These are phyloP conservation scores for Venturia canescens DNA, from an alignment of 1,140 invertebrate species.

Conservation along the genomic window DNA sequence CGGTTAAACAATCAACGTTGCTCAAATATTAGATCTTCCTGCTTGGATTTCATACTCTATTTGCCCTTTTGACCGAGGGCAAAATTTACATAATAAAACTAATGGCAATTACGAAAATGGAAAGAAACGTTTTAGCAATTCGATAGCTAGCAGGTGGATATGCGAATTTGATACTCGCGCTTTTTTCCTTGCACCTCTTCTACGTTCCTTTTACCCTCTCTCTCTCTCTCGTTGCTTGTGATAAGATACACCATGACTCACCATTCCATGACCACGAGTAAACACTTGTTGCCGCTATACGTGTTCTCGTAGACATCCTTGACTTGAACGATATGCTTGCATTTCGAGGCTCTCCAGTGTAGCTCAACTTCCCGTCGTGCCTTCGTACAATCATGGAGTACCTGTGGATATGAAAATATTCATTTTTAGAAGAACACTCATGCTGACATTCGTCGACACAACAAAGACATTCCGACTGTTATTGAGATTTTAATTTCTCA, in stretches of 20 bases:
- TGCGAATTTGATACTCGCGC: not conserved
- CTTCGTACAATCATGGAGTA: conserved; percentile 93
- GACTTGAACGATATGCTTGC: conserved; percentile 92
- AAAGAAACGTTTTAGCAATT: not conserved
- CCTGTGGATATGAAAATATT: conserved; percentile 76
- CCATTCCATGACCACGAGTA: conserved; percentile 99
- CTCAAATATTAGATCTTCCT: no score
- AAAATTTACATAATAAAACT: no score
- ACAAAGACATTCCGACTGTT: not conserved
- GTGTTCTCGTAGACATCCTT: conserved; percentile 98
- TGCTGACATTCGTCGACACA: not conserved
- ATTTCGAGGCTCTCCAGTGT: conserved; percentile 94
- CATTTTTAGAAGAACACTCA: no score
- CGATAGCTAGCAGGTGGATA: not conserved
- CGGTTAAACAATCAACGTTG: no score
- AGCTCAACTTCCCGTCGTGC: conserved; percentile 96
- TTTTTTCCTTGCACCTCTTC: not conserved
- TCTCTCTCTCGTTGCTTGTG: conserved; percentile 22
- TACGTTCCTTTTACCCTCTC: not conserved
- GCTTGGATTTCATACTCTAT: no score
- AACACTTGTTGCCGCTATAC: conserved; percentile 92
- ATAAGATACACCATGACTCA: conserved; percentile 72
- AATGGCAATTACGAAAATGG: not conserved
- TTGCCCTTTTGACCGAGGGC: no score
- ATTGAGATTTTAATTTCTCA: no score